Percentiles rank a stretch among this genome's conserved stretches.
phyloP scores from a whole-genome alignment of 2,113 vertebrate species.

The Rhodinocichla rosea region DNA sequence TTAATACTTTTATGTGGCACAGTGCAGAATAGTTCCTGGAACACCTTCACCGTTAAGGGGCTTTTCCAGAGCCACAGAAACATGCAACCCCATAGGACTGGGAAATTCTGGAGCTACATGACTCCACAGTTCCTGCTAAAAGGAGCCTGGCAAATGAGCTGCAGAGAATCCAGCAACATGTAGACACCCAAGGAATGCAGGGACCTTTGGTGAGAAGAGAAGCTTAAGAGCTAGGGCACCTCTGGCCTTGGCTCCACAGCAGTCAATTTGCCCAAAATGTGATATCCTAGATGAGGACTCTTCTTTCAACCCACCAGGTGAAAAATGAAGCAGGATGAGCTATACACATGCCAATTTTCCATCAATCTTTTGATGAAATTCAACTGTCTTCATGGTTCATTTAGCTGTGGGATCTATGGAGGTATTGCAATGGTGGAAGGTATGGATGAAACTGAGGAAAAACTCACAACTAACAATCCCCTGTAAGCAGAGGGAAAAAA shows the following conservation, averaged over 20 bases:
- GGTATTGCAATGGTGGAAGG: background rate
- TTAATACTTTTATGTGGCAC: background rate
- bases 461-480: background rate
- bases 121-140: background rate
- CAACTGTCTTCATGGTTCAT: background rate
- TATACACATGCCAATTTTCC: background rate
- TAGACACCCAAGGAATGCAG: background rate
- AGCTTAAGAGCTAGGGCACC: background rate
- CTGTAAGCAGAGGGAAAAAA: background rate
- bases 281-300: background rate
- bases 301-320: background rate
- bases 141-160: background rate
- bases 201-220: background rate
- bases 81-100: fast-evolving
- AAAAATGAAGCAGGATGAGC: background rate
- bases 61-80: background rate
- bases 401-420: background rate
- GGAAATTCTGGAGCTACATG: background rate
- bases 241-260: background rate
- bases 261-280: background rate
- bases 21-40: background rate
- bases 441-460: background rate
- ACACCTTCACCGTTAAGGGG: background rate
- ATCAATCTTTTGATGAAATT: background rate
- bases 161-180: background rate